These are phyloP conservation scores for Plusia festucae DNA, from an alignment of 2,888 invertebrate species.

Conservation along the genomic window DNA sequence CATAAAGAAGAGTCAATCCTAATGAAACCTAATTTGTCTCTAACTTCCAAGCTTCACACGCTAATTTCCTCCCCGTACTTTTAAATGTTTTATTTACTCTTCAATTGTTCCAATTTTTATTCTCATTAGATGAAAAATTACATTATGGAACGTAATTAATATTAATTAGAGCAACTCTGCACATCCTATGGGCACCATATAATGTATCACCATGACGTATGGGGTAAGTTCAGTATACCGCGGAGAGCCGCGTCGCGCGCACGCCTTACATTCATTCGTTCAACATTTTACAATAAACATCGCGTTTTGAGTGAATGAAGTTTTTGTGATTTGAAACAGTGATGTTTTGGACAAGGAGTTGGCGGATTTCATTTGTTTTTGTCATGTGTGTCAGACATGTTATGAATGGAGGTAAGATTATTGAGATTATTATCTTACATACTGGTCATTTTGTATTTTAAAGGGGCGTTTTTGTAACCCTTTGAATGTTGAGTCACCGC, in stretches of 20 bases:
- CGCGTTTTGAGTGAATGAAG: conserved; percentile 56
- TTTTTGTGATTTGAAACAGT: conserved; percentile 60
- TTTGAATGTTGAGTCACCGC: conserved; percentile 34
- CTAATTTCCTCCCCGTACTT: conserved; percentile 35
- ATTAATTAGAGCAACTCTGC: conserved; percentile 51
- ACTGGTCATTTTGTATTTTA: conserved; percentile 37
- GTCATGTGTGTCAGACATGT: conserved; percentile 73
- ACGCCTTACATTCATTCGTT: conserved; percentile 53
- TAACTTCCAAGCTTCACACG: conserved; percentile 47
- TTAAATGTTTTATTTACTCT: conserved; percentile 50
- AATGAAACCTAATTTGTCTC: conserved; percentile 22
- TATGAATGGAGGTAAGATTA: conserved; percentile 78
- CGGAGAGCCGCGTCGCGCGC: conserved; percentile 61
- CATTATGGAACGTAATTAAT: conserved; percentile 55
- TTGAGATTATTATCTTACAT: conserved; percentile 15
- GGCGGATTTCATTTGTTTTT: conserved; percentile 70
- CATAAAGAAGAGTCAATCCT: conserved; percentile 5
- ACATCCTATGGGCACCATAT: conserved; percentile 40
- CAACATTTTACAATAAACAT: conserved; percentile 40
- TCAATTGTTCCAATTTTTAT: conserved; percentile 53
- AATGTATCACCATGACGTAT: conserved; percentile 52
- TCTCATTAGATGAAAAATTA: conserved; percentile 54
- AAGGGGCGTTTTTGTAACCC: conserved; percentile 45
- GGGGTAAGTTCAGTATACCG: conserved; percentile 70
- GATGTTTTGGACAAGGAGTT: conserved; percentile 77